These are phyloP conservation scores for Canis aureus DNA, from an alignment of 2,113 vertebrate species.

Conservation along the genomic window DNA sequence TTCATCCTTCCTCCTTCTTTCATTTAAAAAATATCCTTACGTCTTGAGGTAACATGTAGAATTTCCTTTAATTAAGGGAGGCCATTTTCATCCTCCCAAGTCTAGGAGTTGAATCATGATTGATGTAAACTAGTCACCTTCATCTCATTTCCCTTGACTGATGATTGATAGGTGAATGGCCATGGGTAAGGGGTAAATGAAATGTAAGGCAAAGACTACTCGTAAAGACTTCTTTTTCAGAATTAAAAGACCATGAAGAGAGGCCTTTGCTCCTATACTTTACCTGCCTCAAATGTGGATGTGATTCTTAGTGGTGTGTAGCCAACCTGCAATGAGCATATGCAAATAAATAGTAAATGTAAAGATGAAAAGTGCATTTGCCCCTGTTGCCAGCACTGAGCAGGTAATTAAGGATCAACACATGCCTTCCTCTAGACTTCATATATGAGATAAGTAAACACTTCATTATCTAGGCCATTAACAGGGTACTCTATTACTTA, in stretches of 20 bases:
- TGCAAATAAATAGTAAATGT: not conserved
- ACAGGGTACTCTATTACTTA: not conserved
- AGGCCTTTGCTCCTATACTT: not conserved
- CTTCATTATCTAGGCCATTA: not conserved
- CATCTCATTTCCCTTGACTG: not conserved
- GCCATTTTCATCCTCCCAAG: not conserved
- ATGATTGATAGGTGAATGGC: not conserved
- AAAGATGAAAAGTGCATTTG: not conserved
- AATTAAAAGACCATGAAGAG: not conserved
- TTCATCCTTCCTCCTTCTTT: not conserved
- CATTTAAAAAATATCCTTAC: not conserved
- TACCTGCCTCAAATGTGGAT: not conserved
- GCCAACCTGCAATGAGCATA: not conserved
- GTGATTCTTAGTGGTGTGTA: not conserved
- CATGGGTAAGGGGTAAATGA: rapidly evolving
- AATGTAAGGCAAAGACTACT: not conserved
- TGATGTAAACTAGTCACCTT: not conserved
- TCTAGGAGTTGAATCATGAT: not conserved
- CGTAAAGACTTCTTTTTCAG: not conserved
- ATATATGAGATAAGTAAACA: not conserved
- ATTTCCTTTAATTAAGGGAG: not conserved
- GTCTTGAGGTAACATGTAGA: not conserved
- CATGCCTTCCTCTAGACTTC: not conserved
- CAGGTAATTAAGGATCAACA: not conserved
- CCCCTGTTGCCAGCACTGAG: not conserved